Evolutionary conservation across 2,113 vertebrate species (phyloP), one percentile per base, ranked within the genome.

Genomic region (Rhinogobius similis): DNA sequence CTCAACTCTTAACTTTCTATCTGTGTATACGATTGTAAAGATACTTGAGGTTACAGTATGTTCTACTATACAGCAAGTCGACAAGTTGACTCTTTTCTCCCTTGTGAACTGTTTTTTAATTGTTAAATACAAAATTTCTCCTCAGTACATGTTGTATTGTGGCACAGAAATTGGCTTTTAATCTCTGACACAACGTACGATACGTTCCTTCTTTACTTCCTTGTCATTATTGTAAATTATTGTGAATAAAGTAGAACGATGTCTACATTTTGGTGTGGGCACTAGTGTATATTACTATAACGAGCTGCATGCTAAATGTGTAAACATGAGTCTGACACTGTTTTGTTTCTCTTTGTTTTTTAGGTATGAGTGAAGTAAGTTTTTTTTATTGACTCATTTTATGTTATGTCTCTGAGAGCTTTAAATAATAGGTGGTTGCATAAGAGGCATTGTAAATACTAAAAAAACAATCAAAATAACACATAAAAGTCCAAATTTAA

Each of bases 341-440:
- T 90, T 90, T 87, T 92, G 67, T 92, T 88, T 36, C 79, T 88
- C 73, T 83, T 78, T 84, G 52, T 77, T 69, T 82, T 82, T 81
- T 77, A 94, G 93, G 92, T 93, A 91, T 94, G 91, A 93, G 87
- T 91, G 83, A 93, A 92, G 90, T 92, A 92, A 91, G 92, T 90
- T 89, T 86, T 68, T 81, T 86, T 89, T 90, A 68, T 84, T 89
- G 76, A 55, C 56, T 62, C 39, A 39, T 72, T 79, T 68, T 55
- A 73, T 76, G 2, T 52, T 84, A 13, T 71, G 67, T 83, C 70
- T 87, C 58, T 69, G 65, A 85, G 56, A 82, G 65, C 78, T 85
- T 78, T 81, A 58, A 79, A 58, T 79, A 70, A 24, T 43, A 61
- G n/a, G 70, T 79, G 73, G 66, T 76, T 90, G 90, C 88, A 91